Evolutionary conservation across 2,888 invertebrate species (phyloP), one percentile per base, ranked within the genome.

Genomic region (Tipula lateralis): DNA sequence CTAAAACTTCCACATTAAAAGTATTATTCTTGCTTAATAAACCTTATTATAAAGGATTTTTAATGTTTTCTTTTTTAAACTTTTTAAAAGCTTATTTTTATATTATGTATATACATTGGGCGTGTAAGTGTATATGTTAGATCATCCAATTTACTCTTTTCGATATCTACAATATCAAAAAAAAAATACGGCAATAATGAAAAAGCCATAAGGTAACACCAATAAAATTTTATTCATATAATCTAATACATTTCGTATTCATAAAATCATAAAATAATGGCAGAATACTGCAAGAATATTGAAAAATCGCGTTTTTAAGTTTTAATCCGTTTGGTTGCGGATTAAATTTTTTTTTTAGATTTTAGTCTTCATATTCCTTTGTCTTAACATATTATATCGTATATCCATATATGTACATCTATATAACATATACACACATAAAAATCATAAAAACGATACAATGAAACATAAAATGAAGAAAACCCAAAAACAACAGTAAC

Each of bases 251-350:
- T 66, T 66, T 66, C 24, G 24, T 66, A 66, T 66, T 66, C 66
- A 66, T 66, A 66, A 66, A 66, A 66, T 24, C 66, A 24, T 66
- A 66, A 66, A 66, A 66, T 66, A 24, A 24, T 24, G 66, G 66
- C 24, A 24, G 24, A 66, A 24, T 66, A 66, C 66, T 66, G 24
- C 9, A 24, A 24, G 66, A 66, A 66, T 66, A 66, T 66, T 66
- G 66, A 66, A 66, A 66, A 66, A 66, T 66, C 24, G 66, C 66
- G 66, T 24, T 66, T 66, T 66, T 24, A 66, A 66, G 66, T 66
- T 66, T 66, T 66, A 66, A 66, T 66, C 66, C 66, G 66, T 66
- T 66, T 66, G 66, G 66, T 24, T 66, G 66, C 66, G 66, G 66
- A 66, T 66, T 66, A 66, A 66, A 9, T 66, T 66, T 24, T 50